Conservation (phyloP, 2,888 invertebrate genomes). For the Lycocerus yunnanus region DNA sequence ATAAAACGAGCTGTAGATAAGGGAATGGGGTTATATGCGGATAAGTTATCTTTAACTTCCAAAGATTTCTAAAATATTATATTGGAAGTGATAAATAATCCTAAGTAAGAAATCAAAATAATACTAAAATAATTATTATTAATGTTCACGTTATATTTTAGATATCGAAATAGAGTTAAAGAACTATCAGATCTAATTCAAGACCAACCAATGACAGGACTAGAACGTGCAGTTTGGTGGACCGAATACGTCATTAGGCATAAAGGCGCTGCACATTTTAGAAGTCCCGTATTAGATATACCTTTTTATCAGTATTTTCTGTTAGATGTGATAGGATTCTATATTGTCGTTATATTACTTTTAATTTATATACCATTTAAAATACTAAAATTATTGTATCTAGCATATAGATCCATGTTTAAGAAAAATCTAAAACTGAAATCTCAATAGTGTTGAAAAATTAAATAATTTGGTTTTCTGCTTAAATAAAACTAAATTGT, state of each 20-base stretch:
- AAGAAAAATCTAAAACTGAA: background rate
- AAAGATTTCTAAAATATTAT: background rate
- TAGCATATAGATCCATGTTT: background rate
- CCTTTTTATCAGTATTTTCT: background rate
- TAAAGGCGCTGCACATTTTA: background rate
- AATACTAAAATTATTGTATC: background rate
- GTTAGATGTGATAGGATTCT: background rate
- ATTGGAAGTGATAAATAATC: background rate
- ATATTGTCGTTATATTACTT: background rate
- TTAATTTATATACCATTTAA: background rate
- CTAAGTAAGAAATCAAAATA: background rate
- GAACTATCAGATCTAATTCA: background rate
- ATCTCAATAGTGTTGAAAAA: background rate
- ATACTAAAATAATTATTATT: background rate
- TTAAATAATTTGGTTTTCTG: background rate
- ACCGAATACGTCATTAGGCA: background rate
- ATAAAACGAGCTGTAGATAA: background rate
- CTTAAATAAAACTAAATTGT: too few species aligned
- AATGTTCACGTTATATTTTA: background rate
- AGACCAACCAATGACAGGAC: background rate
- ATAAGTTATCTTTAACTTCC: background rate
- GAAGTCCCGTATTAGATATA: background rate
- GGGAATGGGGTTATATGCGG: background rate
- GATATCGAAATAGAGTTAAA: background rate
- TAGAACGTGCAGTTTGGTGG: background rate